Conservation (phyloP, 1,140 invertebrate species). For the Sycophaga agraensis region DNA sequence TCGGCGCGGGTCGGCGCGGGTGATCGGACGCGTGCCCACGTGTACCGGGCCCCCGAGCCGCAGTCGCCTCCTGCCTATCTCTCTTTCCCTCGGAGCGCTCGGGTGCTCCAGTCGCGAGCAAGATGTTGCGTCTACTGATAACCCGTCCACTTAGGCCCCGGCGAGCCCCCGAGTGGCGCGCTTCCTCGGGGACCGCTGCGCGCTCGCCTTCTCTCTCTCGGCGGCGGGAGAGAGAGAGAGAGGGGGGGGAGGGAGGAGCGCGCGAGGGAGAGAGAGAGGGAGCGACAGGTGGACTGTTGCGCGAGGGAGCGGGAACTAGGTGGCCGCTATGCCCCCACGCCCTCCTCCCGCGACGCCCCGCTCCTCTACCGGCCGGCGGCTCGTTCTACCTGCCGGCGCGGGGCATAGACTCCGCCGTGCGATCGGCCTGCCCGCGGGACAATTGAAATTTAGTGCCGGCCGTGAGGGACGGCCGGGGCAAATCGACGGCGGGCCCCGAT, state of each 20-base stretch:
- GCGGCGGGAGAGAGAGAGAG: slow-evolving; percentile 1
- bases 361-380: no score
- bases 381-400: no score
- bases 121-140: slow-evolving; percentile 57
- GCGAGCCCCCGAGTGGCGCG: slow-evolving; percentile 38
- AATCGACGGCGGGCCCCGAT: no score
- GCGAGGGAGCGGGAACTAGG: slow-evolving; percentile 43
- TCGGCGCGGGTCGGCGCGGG: no score
- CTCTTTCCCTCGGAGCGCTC: neutral
- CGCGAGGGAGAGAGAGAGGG: slow-evolving; percentile 22
- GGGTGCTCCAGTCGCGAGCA: slow-evolving; percentile 43
- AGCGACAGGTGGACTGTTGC: slow-evolving; percentile 50
- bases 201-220: neutral
- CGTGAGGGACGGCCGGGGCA: no score
- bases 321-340: slow-evolving; percentile 22
- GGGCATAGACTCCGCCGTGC: no score
- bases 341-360: no score
- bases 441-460: no score
- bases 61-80: neutral
- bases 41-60: no score
- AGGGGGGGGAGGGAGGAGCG: neutral
- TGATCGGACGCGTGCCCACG: no score
- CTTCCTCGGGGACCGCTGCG: neutral
- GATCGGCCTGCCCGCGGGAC: no score
- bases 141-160: slow-evolving; percentile 54